phyloP scores from a whole-genome alignment of 2,797 vertebrate genomes.

The Pogonophryne albipinna region DNA sequence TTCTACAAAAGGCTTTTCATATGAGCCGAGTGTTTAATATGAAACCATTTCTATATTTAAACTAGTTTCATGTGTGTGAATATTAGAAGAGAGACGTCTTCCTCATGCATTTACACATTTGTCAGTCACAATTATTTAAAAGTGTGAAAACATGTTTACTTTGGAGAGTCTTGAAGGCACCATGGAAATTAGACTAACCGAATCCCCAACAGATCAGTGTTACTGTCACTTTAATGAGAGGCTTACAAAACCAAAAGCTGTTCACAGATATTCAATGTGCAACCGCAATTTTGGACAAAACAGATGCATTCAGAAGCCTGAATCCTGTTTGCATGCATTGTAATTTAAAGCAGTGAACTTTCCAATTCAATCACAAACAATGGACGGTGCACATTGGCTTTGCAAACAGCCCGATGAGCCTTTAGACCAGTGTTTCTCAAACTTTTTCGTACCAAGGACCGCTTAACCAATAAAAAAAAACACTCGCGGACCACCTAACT shows the following conservation, averaged over 20 bases:
- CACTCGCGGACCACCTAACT: no score
- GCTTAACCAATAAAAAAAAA: no score
- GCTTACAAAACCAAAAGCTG: constrained; percentile 35
- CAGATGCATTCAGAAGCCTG: constrained; percentile 20
- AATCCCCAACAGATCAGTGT: constrained; percentile 52
- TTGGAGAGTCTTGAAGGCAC: constrained; percentile 21
- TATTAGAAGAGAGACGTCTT: constrained; percentile 8
- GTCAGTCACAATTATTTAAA: constrained; percentile 28
- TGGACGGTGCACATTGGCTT: constrained; percentile 10
- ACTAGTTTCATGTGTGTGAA: constrained; percentile 17
- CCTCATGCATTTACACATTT: constrained; percentile 19
- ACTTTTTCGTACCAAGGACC: no score
- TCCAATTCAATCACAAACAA: constrained; percentile 24
- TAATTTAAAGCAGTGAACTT: constrained; percentile 38
- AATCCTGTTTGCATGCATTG: constrained; percentile 35
- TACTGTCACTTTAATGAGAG: constrained; percentile 58
- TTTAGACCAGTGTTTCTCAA: no score
- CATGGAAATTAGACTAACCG: constrained; percentile 39
- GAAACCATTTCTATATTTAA: constrained; percentile 21
- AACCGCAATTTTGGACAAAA: constrained; percentile 22
- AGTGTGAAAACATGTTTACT: constrained; percentile 24
- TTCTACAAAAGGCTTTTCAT: constrained; percentile 27
- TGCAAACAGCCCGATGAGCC: constrained; percentile 31
- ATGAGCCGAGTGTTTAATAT: constrained; percentile 14
- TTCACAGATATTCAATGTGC: constrained; percentile 20